Conservation (phyloP, 1,140 invertebrate genomes). For the Pachyrhynchus sulphureomaculatus region DNA sequence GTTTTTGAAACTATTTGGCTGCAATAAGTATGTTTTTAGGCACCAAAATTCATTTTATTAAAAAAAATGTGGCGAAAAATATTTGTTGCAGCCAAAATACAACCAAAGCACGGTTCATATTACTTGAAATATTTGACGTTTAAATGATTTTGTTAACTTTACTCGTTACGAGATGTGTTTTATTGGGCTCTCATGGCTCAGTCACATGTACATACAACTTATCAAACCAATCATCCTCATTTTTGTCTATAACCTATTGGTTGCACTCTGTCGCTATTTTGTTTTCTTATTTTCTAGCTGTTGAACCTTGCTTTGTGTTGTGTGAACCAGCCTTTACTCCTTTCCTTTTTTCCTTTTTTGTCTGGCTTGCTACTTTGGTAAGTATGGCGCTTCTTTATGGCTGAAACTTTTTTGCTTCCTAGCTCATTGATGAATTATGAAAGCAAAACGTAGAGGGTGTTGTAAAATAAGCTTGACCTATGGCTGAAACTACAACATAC, state of each 20-base stretch:
- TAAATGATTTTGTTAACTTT: not conserved
- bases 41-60: conserved; percentile 3
- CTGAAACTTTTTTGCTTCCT: too few relatives aligned
- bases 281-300: conserved; percentile 46
- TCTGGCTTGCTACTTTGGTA: conserved; percentile 18
- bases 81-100: conserved; percentile 24
- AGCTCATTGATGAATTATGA: too few relatives aligned
- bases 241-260: conserved; percentile 35
- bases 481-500: too few relatives aligned
- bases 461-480: too few relatives aligned
- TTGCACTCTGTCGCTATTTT: conserved; percentile 40
- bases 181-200: conserved; percentile 51
- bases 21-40: conserved; percentile 12
- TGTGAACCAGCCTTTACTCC: conserved; percentile 28
- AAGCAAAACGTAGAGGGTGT: too few relatives aligned
- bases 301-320: conserved; percentile 53
- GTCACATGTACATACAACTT: conserved; percentile 13
- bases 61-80: not conserved
- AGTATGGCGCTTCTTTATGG: conserved; percentile 18
- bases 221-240: conserved; percentile 23
- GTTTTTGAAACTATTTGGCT: conserved; percentile 20
- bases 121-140: not conserved
- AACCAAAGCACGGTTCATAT: conserved; percentile 52
- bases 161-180: conserved; percentile 1
- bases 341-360: conserved; percentile 7